phyloP scores from a whole-genome alignment of 2,113 vertebrate species.

The Apeltes quadracus region DNA sequence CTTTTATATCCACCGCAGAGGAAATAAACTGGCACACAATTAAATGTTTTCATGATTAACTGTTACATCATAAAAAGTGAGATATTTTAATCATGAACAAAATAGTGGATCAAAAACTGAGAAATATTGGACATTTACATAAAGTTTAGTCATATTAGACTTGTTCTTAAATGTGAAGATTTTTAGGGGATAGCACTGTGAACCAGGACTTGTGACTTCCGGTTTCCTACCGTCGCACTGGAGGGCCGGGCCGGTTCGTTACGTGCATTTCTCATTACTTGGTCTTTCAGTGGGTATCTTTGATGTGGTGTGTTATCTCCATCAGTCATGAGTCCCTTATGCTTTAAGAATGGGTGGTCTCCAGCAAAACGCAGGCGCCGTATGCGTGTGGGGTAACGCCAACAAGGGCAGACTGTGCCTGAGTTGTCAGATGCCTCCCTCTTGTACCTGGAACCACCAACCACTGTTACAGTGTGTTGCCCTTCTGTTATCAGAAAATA shows the following conservation, averaged over 20 bases:
- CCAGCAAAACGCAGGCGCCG: not conserved
- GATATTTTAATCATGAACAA: not conserved
- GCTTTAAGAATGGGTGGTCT: not conserved
- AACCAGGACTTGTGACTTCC: not conserved
- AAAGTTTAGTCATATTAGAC: not conserved
- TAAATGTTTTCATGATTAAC: not conserved
- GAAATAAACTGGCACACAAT: not conserved
- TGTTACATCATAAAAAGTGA: not conserved
- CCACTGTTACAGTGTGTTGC: constrained; percentile 1
- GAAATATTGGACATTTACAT: not conserved
- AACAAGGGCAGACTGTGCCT: constrained; percentile 19
- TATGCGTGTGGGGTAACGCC: not conserved
- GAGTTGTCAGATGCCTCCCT: not conserved
- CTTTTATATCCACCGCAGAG: not conserved
- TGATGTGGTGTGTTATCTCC: not conserved
- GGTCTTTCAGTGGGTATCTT: not conserved
- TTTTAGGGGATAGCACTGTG: not conserved
- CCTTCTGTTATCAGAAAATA: constrained; percentile 13
- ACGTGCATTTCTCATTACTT: not conserved
- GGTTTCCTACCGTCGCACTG: not conserved
- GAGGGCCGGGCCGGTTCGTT: too few species aligned
- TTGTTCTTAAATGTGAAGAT: not conserved
- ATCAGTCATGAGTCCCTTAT: not conserved
- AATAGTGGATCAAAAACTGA: not conserved
- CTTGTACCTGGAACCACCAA: constrained; percentile 49